Percentiles rank a stretch among this genome's conserved stretches.
Evolutionary conservation across 1,140 invertebrate genomes (phyloP).

Genomic region (Parapsyche elsis): DNA sequence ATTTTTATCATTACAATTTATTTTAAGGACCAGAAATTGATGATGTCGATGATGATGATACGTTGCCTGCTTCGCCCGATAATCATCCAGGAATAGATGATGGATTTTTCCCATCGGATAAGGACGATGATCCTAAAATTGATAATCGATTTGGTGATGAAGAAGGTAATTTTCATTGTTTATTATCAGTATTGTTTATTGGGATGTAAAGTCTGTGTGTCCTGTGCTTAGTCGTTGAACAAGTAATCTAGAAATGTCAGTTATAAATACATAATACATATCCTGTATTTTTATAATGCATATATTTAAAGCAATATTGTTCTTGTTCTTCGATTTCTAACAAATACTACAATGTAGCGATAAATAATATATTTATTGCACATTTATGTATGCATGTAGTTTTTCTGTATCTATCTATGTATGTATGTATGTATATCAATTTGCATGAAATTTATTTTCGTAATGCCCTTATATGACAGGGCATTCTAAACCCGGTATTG

Average conservation of each 20-base stretch:
- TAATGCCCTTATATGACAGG: conserved; percentile 36
- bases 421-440: not conserved
- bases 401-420: not conserved
- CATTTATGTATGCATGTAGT: not conserved
- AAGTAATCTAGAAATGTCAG: too few relatives aligned
- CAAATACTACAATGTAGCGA: not conserved
- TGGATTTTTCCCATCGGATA: conserved; percentile 62
- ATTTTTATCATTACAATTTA: not conserved
- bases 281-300: too few relatives aligned
- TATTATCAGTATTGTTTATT: not conserved
- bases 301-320: not conserved
- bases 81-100: conserved; percentile 66
- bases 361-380: not conserved
- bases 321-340: not conserved
- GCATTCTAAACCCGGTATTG: conserved; percentile 9
- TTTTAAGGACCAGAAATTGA: conserved; percentile 52
- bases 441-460: conserved; percentile 11
- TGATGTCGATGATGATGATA: conserved; percentile 47
- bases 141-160: conserved; percentile 30
- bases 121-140: conserved; percentile 8
- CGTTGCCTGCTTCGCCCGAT: conserved; percentile 33
- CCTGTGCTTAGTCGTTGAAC: too few relatives aligned
- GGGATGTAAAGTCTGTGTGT: not conserved
- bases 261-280: too few relatives aligned
- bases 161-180: conserved; percentile 16